Percentiles rank a stretch among this genome's conserved stretches.
These are phyloP conservation scores for Parnassius orleans DNA, from an alignment of 2,888 invertebrate species.

Conservation along the genomic window DNA sequence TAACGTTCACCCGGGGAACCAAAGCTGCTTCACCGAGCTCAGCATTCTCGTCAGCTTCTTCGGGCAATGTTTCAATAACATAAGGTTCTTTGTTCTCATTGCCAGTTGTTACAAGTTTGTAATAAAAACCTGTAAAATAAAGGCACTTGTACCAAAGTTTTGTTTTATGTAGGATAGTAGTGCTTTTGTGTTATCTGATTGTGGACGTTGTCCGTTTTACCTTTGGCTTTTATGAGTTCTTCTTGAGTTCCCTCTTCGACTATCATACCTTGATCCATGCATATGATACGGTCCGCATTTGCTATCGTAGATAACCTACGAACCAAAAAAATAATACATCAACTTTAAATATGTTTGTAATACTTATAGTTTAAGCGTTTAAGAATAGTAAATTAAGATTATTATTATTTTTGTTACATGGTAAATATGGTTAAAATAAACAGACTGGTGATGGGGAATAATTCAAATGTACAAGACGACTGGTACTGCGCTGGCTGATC, in stretches of 20 bases:
- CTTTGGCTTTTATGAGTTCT: constrained; percentile 84
- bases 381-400: no score
- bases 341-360: no score
- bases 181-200: no score
- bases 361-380: no score
- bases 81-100: constrained; percentile 65
- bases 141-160: no score
- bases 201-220: constrained; percentile 41
- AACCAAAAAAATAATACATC: constrained; percentile 2
- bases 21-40: constrained; percentile 40
- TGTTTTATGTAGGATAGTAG: no score
- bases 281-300: constrained; percentile 86
- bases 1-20: constrained; percentile 52
- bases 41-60: constrained; percentile 51
- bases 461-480: no score
- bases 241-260: constrained; percentile 89
- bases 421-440: no score
- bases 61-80: constrained; percentile 58
- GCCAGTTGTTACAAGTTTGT: constrained; percentile 84
- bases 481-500: no score
- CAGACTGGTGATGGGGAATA: no score
- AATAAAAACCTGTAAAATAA: constrained; percentile 55
- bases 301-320: constrained; percentile 85
- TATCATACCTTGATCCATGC: constrained; percentile 86
- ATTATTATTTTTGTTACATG: no score